Percentiles rank a stretch among this genome's conserved stretches.
These are phyloP conservation scores for Phyto melanocephala DNA, from an alignment of 2,888 invertebrate species.

Conservation along the genomic window DNA sequence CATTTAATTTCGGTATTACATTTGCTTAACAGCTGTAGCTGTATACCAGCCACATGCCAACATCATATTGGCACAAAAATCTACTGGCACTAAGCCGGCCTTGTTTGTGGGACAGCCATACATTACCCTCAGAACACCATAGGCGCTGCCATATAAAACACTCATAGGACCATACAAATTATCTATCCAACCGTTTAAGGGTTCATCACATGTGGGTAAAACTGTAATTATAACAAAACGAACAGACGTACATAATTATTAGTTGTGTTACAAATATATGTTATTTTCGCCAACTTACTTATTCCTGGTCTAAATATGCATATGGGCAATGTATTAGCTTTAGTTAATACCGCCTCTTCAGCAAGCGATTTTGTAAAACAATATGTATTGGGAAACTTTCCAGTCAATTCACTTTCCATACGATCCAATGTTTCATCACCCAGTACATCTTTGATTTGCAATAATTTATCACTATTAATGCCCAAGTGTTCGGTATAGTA, in stretches of 20 bases:
- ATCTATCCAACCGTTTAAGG: conserved; percentile 84
- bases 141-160: conserved; percentile 79
- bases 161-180: conserved; percentile 83
- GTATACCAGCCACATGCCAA: conserved; percentile 79
- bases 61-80: conserved; percentile 78
- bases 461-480: conserved; percentile 74
- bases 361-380: conserved; percentile 86
- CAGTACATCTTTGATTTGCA: conserved; percentile 72
- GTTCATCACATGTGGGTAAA: conserved; percentile 80
- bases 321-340: conserved; percentile 82
- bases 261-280: too few relatives aligned
- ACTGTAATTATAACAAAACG: conserved; percentile 71
- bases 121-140: conserved; percentile 81
- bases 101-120: conserved; percentile 71
- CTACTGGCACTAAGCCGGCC: conserved; percentile 79
- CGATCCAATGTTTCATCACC: conserved; percentile 75
- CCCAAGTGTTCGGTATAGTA: conserved; percentile 76
- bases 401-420: conserved; percentile 71
- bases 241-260: too few relatives aligned
- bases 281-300: conserved; percentile 75
- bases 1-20: conserved; percentile 33
- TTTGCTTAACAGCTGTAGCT: conserved; percentile 67
- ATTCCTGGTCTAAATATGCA: conserved; percentile 86
- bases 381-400: conserved; percentile 84
- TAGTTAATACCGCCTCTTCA: conserved; percentile 82